Base-by-base conservation (phyloP, 2,888 invertebrate genomes). In the Drosophila putrida region DNA sequence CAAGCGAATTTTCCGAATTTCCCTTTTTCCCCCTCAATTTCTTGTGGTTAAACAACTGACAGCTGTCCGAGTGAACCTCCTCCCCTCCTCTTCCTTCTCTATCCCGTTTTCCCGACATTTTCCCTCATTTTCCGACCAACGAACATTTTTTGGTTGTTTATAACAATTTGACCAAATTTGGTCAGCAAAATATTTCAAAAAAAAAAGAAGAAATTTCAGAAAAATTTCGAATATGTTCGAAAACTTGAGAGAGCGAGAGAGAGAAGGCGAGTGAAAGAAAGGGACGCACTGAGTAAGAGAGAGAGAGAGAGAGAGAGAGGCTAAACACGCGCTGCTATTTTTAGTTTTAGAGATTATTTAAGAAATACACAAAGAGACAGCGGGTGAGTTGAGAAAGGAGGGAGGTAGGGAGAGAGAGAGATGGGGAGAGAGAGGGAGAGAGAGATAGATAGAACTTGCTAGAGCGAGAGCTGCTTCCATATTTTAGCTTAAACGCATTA, bases 311-410 rank as follows among this genome's bases (percentile, higher is more conserved):
- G 53, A 46, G 46, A 53, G 62, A 41, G 44, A 44, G 36, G 55
- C 63, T 54, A 69, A 82, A 80, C 79, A 87, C 85, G 85, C 85
- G 80, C 75, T 74, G 76, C 90, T 90, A 90, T 90, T 89, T 90
- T 78, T 90, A 84, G 89, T 71, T 61, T 67, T 71, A 78, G 80
- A 89, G 86, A 88, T 84, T 83, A 87, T 87, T 79, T 71, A 57
- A 71, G 74, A 63, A 68, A 71, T 33, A 63, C 36, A 20, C 13
- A 27, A 28, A 54, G 38, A 50, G 31, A 31, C 6, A 8, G 31
- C 8, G 31, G 9, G 31, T 6, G 9, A 20, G 20, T 20, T 20
- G 3, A 3, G 20, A 20, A 20, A 20, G 20, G n/a, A 5, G 35
- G 31, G 13, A 10, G 11, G 4, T 25, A 8, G n/a, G 13, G 51